Percentiles rank a stretch among this genome's conserved stretches.
Evolutionary conservation across 2,888 invertebrate genomes (phyloP).

Genomic region (Elegia similella): DNA sequence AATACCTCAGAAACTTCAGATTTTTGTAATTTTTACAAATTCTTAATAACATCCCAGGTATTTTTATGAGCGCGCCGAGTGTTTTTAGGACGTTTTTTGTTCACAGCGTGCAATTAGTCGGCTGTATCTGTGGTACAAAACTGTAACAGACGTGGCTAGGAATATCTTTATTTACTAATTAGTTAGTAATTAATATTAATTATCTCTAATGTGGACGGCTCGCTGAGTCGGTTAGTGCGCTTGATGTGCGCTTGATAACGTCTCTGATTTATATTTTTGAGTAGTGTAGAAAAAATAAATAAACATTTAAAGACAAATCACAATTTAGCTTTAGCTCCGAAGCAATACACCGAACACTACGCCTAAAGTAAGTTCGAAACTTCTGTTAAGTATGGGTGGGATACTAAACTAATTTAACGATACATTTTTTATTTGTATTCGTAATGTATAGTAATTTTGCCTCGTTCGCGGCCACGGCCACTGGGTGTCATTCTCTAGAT

Average conservation of each 20-base stretch:
- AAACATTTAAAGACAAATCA: too few species aligned
- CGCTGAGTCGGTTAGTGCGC: background rate
- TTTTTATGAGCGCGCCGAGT: background rate
- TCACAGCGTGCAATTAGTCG: constrained; percentile 9
- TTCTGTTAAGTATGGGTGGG: too few species aligned
- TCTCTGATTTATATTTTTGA: constrained; percentile 1
- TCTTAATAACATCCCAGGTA: background rate
- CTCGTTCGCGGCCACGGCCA: too few species aligned
- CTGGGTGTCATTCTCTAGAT: too few species aligned
- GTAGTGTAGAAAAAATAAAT: too few species aligned
- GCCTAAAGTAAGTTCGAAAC: too few species aligned
- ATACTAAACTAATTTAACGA: too few species aligned
- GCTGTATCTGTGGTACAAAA: constrained; percentile 9
- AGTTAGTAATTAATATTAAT: constrained; percentile 10
- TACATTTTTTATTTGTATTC: too few species aligned
- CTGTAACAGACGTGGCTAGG: constrained; percentile 8
- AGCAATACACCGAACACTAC: too few species aligned
- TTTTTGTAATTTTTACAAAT: background rate
- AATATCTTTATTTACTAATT: constrained; percentile 17
- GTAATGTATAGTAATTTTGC: too few species aligned
- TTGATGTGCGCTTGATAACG: background rate
- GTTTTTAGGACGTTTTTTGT: background rate
- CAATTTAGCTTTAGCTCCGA: too few species aligned
- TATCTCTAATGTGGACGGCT: background rate
- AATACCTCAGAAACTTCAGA: background rate